Base-by-base conservation (phyloP, 2,797 vertebrate genomes). In the Dendrocincla tyrannina region DNA sequence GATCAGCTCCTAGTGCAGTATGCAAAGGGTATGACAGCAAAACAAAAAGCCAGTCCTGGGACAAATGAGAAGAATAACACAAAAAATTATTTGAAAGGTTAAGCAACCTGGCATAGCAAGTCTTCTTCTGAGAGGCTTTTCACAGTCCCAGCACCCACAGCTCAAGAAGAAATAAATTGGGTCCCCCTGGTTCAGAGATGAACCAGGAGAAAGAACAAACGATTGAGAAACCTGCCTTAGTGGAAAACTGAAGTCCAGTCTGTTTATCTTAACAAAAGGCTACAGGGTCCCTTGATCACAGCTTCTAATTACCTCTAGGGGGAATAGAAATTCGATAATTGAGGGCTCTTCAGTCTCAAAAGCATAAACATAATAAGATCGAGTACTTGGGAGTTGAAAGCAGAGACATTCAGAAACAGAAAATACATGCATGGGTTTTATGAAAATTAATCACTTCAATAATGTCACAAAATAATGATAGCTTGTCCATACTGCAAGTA, bases 331-430 rank as follows among this genome's bases (percentile, higher is more conserved):
- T 77, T 56, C 1, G 0, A 17, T 67, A 88, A 67, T n/a, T 88
- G 85, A 91, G 52, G 72, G 50, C 25, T 84, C 41, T 67, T 95
- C 62, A 76, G 33, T 75, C 66, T 86, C 83, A 84, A 86, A 94
- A 93, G 49, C 20, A 73, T 13, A 94, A 91, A 81, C 30, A 69
- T 27, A 81, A 68, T n/a, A 89, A 78, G 89, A 88, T 41, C 0
- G 4, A 94, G 73, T 44, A 20, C 28, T 35, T 81, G 28, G n/a
- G 94, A 68, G 4, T 11, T 55, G 76, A 69, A 91, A 93, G 58
- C 19, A 81, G 59, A 73, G 62, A 78, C 14, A 81, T 91, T 86
- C n/a, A 32, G 19, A 88, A 85, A 60, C 10, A 68, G 28, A 74
- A 77, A 89, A 35, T 42, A 50, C 22, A 60, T 44, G 11, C 30